Evolutionary conservation across 2,888 invertebrate genomes (phyloP), one percentile per base, ranked within the genome.

Genomic region (Deilephila porcellus): DNA sequence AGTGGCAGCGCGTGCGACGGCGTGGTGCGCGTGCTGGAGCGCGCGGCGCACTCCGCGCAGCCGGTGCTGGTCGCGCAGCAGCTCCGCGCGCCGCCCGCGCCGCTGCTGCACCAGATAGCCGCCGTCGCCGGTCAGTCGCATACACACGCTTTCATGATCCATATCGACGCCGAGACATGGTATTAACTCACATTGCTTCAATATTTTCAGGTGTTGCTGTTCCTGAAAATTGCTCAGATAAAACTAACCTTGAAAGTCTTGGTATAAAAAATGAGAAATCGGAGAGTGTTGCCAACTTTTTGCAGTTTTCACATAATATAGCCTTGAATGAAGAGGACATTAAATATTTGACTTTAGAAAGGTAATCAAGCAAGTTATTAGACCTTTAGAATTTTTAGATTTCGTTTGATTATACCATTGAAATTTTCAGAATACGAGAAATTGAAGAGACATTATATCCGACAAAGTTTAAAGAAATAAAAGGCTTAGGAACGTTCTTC

Each of bases 401-500:
- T 25, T 25, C 25, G 25, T 25, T 25, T 25, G 25, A 25, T 25
- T 25, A 25, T 25, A 25, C 25, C 25, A 25, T 25, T 25, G 25
- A 0, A 56, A 25, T 71, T 79, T 80, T 32, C 73, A 86, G 84
- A 37, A 75, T 82, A 60, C 64, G 56, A 19, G 74, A 82, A 75
- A 72, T 84, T 72, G 80, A 86, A 75, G 53, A 76, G 63, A 74
- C 64, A 62, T 20, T 79, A 62, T 60, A 53, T 45, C 71, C 76
- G 62, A 71, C 53, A 4, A 52, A 71, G 19, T 76, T 77, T 4
- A 59, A 77, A 8, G 76, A 83, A 6, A 70, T 71, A 0, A 76
- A 73, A 32, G 90, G 86, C 5, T 79, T 90, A 17, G 76, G 74
- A 52, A 79, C 79, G 4, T 87, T 87, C 74, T 84, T 84, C 52